Evolutionary conservation across 23 tunicate genomes (phyloP).

Genomic region (Clavelina lepadiformis): DNA sequence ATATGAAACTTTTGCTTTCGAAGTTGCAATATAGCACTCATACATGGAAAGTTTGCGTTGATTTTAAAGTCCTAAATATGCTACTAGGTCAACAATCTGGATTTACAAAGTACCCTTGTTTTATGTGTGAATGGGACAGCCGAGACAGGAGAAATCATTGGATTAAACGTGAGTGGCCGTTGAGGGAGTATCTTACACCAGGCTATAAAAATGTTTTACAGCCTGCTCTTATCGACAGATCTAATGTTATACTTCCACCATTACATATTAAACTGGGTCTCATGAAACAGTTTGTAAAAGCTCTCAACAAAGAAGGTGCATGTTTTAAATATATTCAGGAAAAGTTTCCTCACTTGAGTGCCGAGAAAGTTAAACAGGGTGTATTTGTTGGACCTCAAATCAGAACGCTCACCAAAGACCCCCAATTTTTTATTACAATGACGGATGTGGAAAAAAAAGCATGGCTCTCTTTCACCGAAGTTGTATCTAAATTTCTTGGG

Average conservation of each 20-base stretch:
- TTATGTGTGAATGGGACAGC: constrained; percentile 31
- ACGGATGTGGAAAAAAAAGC: constrained; percentile 28
- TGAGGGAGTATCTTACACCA: constrained; percentile 17
- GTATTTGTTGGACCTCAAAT: constrained; percentile 28
- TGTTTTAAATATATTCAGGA: constrained; percentile 20
- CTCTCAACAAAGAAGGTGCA: constrained; percentile 25
- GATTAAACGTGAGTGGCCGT: constrained; percentile 33
- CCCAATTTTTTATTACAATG: constrained; percentile 6
- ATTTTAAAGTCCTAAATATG: constrained; percentile 7
- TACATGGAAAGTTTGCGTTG: constrained; percentile 18
- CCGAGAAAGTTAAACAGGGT: constrained; percentile 28
- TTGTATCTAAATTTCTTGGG: constrained; percentile 15
- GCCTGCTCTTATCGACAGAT: neutral
- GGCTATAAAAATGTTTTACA: constrained; percentile 24
- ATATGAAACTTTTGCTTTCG: constrained; percentile 22
- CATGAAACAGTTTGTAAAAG: constrained; percentile 40
- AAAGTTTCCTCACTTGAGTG: constrained; percentile 33
- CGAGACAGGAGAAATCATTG: constrained; percentile 28
- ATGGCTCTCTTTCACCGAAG: constrained; percentile 15
- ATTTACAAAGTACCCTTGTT: constrained; percentile 35
- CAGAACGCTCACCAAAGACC: constrained; percentile 11
- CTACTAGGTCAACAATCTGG: constrained; percentile 31
- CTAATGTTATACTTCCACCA: constrained; percentile 6
- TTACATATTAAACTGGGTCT: constrained; percentile 13
- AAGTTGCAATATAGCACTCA: constrained; percentile 26